Evolutionary conservation across 2,113 vertebrate species (phyloP).

Genomic region (Gopherus evgoodei): DNA sequence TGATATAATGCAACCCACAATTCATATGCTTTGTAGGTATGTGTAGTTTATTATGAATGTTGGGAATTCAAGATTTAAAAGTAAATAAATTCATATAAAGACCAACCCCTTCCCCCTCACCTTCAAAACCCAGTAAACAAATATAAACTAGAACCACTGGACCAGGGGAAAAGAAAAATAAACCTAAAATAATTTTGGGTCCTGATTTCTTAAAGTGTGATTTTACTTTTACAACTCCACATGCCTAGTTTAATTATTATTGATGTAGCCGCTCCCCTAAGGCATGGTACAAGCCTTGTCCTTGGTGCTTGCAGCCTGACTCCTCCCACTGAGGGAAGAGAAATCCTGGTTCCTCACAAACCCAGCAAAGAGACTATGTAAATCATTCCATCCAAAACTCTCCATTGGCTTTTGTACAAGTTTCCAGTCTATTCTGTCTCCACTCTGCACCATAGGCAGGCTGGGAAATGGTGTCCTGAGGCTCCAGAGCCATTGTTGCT

Average conservation of each 20-base stretch:
- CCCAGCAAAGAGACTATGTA: not conserved
- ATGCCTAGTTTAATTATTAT: conserved; percentile 31
- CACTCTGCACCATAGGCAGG: not conserved
- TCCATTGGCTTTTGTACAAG: not conserved
- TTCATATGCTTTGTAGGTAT: not conserved
- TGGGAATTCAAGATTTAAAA: not conserved
- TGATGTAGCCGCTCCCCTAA: not conserved
- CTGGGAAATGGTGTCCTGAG: not conserved
- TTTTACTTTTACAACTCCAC: not conserved
- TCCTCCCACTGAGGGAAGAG: not conserved
- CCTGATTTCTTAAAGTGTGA: not conserved
- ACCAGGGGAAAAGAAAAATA: not conserved
- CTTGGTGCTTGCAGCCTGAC: not conserved
- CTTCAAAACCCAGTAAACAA: not conserved
- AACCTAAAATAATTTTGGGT: not conserved
- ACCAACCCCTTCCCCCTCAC: not conserved
- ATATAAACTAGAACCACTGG: not conserved
- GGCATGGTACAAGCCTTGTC: no score
- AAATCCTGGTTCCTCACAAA: not conserved
- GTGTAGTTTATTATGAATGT: not conserved
- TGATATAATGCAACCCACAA: not conserved
- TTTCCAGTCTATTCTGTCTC: not conserved
- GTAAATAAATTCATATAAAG: not conserved
- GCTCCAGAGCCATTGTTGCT: not conserved
- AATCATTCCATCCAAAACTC: not conserved